Evolutionary conservation across 2,888 invertebrate genomes (phyloP), one percentile per base, ranked within the genome.

Genomic region (Dioctria rufipes): DNA sequence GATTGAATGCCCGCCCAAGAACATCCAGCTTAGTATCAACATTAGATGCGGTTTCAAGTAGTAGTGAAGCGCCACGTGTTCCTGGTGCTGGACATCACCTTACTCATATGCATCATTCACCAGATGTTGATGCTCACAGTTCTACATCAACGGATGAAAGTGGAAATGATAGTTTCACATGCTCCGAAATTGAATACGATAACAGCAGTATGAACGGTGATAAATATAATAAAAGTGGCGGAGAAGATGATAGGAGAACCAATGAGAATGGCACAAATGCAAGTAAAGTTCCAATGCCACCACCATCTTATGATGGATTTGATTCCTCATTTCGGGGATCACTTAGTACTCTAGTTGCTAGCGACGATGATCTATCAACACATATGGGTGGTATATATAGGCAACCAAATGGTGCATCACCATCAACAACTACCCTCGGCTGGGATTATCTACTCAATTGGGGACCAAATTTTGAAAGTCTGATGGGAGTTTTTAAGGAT

Each of bases 121-220:
- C 93, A 58, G 93, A 95, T 85, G 91, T 93, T 37, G 93, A 95
- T 84, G 91, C 92, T 66, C 92, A 94, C 85, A 93, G 95, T 85
- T 95, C 95, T 8, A 94, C 94, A 0, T 95, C 95, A 6, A 95
- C 97, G 8, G 96, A 97, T 85, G 98, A 98, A 88, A 98, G 98
- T 89, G 95, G 95, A 87, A 97, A 98, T 89, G 98, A 98, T 87
- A 98, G 98, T 85, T 98, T 98, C 90, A 98, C 98, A 9, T 98
- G 98, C 90, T 98, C 98, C 0, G 98, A 98, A 90, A 98, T 98
- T 87, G 98, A 98, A 89, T 98, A 97, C 88, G 98, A 98, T 86
- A 96, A 97, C 87, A 95, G 95, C 86, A 95, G 95, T 85, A 90
- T 95, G 83, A 94, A 93, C 79, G 95, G 95, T 13, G 95, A 95